phyloP scores from a whole-genome alignment of 2,113 vertebrate species.

The Jacana jacana region DNA sequence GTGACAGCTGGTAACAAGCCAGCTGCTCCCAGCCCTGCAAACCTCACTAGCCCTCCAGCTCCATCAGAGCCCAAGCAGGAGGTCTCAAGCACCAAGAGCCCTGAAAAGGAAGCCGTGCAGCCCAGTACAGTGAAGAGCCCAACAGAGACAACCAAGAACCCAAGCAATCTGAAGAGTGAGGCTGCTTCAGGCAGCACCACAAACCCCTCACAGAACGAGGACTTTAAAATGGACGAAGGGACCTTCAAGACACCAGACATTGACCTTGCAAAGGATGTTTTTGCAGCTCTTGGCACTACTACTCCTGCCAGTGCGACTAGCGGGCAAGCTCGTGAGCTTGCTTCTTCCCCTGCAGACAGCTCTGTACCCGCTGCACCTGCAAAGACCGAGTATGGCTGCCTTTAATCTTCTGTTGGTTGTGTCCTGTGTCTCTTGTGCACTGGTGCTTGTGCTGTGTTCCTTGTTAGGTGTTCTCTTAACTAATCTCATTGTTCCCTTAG shows the following conservation, averaged over 20 bases:
- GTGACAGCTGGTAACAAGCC: slow-evolving; percentile 65
- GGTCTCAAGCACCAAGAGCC: slow-evolving; percentile 71
- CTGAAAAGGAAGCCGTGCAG: slow-evolving; percentile 79
- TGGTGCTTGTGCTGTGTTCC: slow-evolving; percentile 70
- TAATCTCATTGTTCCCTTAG: slow-evolving; percentile 34
- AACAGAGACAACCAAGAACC: slow-evolving; percentile 69
- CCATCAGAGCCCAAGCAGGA: slow-evolving; percentile 77
- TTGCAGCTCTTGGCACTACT: slow-evolving; percentile 86
- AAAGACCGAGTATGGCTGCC: slow-evolving; percentile 93
- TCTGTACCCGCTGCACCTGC: slow-evolving; percentile 81
- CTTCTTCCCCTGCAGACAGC: slow-evolving; percentile 79
- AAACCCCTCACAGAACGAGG: slow-evolving; percentile 84
- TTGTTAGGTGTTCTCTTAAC: slow-evolving; percentile 58
- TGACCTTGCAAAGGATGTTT: slow-evolving; percentile 91
- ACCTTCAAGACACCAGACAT: slow-evolving; percentile 90
- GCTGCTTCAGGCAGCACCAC: slow-evolving; percentile 74
- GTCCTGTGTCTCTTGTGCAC: slow-evolving; percentile 71
- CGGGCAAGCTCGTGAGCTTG: slow-evolving; percentile 78
- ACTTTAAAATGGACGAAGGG: slow-evolving; percentile 93
- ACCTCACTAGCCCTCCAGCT: slow-evolving; percentile 67
- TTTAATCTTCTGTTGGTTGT: slow-evolving; percentile 69
- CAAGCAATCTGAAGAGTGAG: slow-evolving; percentile 79
- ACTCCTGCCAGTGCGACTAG: slow-evolving; percentile 73
- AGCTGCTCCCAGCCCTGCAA: slow-evolving; percentile 51
- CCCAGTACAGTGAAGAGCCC: slow-evolving; percentile 74